These are phyloP conservation scores for Alsophila aescularia DNA, from an alignment of 2,888 invertebrate genomes.

Conservation along the genomic window DNA sequence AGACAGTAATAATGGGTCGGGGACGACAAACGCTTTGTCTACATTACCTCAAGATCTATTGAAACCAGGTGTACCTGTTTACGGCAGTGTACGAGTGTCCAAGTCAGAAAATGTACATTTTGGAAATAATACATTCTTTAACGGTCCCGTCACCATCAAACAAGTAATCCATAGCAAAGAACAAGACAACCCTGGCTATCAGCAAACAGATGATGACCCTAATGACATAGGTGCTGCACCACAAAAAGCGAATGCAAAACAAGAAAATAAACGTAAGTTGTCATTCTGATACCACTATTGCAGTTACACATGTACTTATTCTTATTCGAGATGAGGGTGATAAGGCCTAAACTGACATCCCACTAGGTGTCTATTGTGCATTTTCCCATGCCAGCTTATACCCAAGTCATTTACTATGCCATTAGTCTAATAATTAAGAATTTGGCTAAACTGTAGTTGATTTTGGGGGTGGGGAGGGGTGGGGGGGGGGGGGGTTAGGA, in stretches of 20 bases:
- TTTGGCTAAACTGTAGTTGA: too few species aligned
- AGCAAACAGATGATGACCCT: slow-evolving; percentile 50
- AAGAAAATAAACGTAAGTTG: slow-evolving; percentile 38
- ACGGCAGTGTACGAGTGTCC: slow-evolving; percentile 86
- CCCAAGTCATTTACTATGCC: too few species aligned
- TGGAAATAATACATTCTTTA: slow-evolving; percentile 90
- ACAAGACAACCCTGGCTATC: slow-evolving; percentile 64
- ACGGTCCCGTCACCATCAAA: slow-evolving; percentile 91
- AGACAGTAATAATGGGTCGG: not conserved
- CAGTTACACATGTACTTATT: too few species aligned
- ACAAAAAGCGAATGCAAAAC: slow-evolving; percentile 21
- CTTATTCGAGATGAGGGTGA: too few species aligned
- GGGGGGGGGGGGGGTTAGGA: too few species aligned
- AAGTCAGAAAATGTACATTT: slow-evolving; percentile 90
- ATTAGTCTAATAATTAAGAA: too few species aligned
- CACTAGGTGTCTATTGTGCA: too few species aligned
- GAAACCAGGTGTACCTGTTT: slow-evolving; percentile 53
- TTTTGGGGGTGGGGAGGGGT: too few species aligned
- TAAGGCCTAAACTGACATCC: too few species aligned
- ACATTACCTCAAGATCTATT: slow-evolving; percentile 53
- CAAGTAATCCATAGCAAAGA: slow-evolving; percentile 86
- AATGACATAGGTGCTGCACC: slow-evolving; percentile 11
- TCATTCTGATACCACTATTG: not conserved
- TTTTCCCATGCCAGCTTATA: too few species aligned
- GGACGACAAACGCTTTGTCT: slow-evolving; percentile 39